Percentiles rank a stretch among this genome's conserved stretches.
Evolutionary conservation across 2,113 vertebrate species (phyloP).

Genomic region (Ophthalmotilapia sp.): DNA sequence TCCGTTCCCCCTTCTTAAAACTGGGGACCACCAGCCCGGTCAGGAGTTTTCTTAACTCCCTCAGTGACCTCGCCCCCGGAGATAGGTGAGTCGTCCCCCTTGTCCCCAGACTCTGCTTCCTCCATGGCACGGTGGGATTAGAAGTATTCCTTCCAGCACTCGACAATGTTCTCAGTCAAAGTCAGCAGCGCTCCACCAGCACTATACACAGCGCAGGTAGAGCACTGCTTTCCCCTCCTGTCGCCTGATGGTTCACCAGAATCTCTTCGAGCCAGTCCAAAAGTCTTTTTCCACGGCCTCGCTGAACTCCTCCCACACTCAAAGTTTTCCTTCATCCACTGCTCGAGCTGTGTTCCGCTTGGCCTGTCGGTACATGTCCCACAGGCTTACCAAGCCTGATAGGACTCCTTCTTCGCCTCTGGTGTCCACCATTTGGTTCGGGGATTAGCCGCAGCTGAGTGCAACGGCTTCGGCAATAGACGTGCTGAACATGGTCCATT

Average conservation of each 20-base stretch:
- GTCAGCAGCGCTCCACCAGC: background rate
- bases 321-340: fast-evolving
- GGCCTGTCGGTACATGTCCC: fast-evolving
- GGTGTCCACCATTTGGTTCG: fast-evolving
- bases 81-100: background rate
- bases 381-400: background rate
- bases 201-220: background rate
- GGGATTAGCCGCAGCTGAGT: background rate
- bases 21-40: fast-evolving
- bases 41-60: background rate
- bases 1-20: background rate
- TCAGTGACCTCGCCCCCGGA: fast-evolving
- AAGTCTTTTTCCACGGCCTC: background rate
- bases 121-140: background rate
- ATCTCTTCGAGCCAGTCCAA: fast-evolving
- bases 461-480: background rate
- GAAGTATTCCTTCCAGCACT: background rate
- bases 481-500: background rate
- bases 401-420: background rate
- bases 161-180: background rate
- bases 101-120: background rate
- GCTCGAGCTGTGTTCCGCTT: fast-evolving
- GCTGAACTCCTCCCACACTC: background rate
- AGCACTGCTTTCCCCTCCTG: background rate
- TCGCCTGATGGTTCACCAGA: background rate